Percentiles rank a stretch among this genome's conserved stretches.
Evolutionary conservation across 2,797 vertebrate genomes (phyloP).

Genomic region (Oryzias dopingdopingensis): DNA sequence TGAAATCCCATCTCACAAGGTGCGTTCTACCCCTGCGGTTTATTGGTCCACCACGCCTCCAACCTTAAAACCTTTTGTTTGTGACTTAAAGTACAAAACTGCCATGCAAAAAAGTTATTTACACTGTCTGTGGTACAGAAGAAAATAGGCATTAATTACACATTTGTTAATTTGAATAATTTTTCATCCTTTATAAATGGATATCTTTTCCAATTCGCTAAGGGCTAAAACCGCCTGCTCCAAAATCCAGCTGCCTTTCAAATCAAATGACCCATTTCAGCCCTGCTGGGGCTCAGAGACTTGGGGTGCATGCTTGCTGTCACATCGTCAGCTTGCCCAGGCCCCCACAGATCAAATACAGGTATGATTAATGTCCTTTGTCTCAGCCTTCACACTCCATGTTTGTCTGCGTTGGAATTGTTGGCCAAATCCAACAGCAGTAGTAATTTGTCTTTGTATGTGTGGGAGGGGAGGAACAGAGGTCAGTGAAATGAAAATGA

Average conservation of each 20-base stretch:
- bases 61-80: no score
- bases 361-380: constrained; percentile 87
- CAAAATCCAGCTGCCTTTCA: constrained; percentile 25
- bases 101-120: no score
- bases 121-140: no score
- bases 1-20: no score
- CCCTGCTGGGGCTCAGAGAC: constrained; percentile 43
- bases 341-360: constrained; percentile 79
- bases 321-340: constrained; percentile 45
- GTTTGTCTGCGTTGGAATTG: constrained; percentile 41
- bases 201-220: neutral
- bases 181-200: neutral
- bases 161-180: neutral
- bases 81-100: no score
- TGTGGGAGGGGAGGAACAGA: constrained; percentile 64
- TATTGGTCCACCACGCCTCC: no score
- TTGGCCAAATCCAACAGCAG: constrained; percentile 58
- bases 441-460: constrained; percentile 71
- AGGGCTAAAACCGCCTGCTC: constrained; percentile 5
- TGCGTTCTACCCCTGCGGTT: no score
- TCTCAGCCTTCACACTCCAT: constrained; percentile 55
- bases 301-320: constrained; percentile 51
- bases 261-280: constrained; percentile 50
- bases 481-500: constrained; percentile 74
- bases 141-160: neutral